Conservation (phyloP, 1,140 invertebrate species). For the Hycleus phaleratus region DNA sequence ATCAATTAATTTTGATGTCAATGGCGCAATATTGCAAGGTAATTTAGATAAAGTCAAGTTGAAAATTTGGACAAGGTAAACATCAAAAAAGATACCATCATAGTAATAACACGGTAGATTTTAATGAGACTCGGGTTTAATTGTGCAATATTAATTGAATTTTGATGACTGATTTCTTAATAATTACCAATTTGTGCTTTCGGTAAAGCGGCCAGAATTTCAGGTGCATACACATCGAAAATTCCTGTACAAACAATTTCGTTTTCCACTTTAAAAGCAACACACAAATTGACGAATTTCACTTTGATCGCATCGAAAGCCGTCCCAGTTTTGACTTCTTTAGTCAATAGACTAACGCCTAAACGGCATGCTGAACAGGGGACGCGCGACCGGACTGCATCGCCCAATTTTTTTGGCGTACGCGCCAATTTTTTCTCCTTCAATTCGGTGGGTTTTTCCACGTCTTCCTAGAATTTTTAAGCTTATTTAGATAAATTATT, state of each 20-base stretch:
- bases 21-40: not conserved
- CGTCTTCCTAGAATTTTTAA: not conserved
- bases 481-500: not conserved
- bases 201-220: slow-evolving; percentile 31
- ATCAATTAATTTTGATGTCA: not conserved
- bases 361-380: slow-evolving; percentile 29
- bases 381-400: slow-evolving; percentile 28
- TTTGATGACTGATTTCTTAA: not conserved
- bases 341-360: slow-evolving; percentile 29
- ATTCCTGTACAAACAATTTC: slow-evolving; percentile 32
- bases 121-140: not conserved
- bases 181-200: slow-evolving; percentile 27
- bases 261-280: slow-evolving; percentile 32
- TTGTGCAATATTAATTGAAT: not conserved
- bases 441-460: not conserved
- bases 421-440: not conserved
- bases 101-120: not conserved
- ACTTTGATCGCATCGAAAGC: slow-evolving; percentile 25
- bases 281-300: slow-evolving; percentile 33
- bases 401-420: slow-evolving; percentile 21
- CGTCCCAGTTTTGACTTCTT: slow-evolving; percentile 23
- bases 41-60: not conserved
- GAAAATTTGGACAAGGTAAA: not conserved
- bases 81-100: not conserved
- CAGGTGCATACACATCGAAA: slow-evolving; percentile 34